Conservation (phyloP, 2,113 vertebrate genomes). For the Heterotis niloticus region DNA sequence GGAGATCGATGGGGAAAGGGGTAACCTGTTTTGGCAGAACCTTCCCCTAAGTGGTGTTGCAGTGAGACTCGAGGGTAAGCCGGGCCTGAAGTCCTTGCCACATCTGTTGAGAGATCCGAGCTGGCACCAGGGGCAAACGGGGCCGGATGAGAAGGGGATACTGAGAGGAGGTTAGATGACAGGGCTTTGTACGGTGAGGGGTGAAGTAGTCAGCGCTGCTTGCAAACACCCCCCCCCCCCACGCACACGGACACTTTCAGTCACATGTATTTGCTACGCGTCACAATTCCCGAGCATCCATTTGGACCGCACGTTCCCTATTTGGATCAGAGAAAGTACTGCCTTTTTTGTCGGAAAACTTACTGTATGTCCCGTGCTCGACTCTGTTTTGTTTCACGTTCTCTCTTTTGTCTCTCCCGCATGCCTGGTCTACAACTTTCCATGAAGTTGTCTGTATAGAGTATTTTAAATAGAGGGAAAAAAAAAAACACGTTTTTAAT, state of each 20-base stretch:
- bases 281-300: not conserved
- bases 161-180: not conserved
- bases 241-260: not conserved
- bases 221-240: too few species aligned
- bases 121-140: not conserved
- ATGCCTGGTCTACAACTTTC: not conserved
- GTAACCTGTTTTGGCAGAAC: conserved; percentile 19
- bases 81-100: not conserved
- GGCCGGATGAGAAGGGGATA: not conserved
- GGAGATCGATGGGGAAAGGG: conserved; percentile 13
- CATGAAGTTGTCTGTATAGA: too few species aligned
- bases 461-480: too few species aligned
- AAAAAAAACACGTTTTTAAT: too few species aligned
- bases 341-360: not conserved
- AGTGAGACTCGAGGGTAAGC: not conserved
- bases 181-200: conserved; percentile 12
- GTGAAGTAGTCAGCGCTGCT: not conserved
- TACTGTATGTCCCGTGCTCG: not conserved
- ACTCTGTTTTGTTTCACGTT: not conserved
- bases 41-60: conserved; percentile 52
- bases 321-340: not conserved
- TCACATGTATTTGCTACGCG: not conserved
- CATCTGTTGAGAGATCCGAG: not conserved
- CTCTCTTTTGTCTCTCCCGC: not conserved
- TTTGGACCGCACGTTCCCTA: conserved; percentile 8